Base-by-base conservation (phyloP, 2,113 vertebrate genomes). In the Thalassarche chlororhynchos region DNA sequence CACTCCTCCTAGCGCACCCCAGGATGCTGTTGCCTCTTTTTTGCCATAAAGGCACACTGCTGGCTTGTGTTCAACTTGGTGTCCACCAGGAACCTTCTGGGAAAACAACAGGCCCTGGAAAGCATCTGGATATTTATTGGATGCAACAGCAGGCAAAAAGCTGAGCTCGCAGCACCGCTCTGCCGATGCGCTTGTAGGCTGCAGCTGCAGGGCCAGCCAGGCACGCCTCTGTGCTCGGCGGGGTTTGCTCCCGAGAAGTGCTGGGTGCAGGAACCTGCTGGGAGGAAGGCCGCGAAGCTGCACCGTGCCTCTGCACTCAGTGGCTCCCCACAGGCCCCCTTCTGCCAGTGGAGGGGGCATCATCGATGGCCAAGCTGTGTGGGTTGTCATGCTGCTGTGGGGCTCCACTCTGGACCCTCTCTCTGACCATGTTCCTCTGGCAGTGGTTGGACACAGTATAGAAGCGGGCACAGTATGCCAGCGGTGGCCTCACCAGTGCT, bases 171-270 rank as follows among this genome's bases (percentile, higher is more conserved):
- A 3, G 13, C 4, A 11, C 20, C 4, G 4, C 13, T 49, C 15
- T 58, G 26, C 20, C 2, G 10, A 46, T 16, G 25, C 0, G 0
- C 21, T 68, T 0, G 2, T 4, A 17, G 16, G 10, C 49, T 72
- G 58, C 29, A 58, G 42, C 12, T 1, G 1, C 51, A 12, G 24
- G 16, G 20, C 5, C 1, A 3, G 8, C 2, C 2, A 1, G 19
- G 12, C 1, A 1, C 2, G 14, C 7, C 5, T 19, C 2, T 25
- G 1, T 0, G 3, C 9, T 29, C 6, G 2, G 28, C 0, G 0
- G 44, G 1, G 0, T 2, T 54, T 0, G 2, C 4, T 55, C 4
- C 8, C 4, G 3, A 28, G 20, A 10, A 38, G 44, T 2, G 0
- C 12, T 21, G n/a, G 5, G 20, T 81, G 17, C 3, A 7, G 29